These are phyloP conservation scores for Oscheius sp. DNA, from an alignment of 2,888 invertebrate genomes.

Conservation along the genomic window DNA sequence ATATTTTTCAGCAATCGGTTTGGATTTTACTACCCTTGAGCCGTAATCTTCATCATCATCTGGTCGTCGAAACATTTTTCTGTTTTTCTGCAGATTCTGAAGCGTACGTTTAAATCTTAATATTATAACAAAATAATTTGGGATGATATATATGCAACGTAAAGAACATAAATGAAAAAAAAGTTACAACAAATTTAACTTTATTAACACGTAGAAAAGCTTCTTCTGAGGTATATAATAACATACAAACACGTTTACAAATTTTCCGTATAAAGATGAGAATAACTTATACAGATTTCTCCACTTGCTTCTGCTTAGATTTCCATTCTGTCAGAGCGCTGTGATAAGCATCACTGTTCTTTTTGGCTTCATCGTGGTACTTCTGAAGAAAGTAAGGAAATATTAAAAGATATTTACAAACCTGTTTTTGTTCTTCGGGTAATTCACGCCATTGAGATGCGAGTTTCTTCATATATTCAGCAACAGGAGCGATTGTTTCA, in stretches of 20 bases:
- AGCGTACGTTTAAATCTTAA: too few species aligned
- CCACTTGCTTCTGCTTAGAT: too few species aligned
- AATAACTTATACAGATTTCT: too few species aligned
- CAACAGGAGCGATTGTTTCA: conserved; percentile 17
- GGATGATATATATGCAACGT: too few species aligned
- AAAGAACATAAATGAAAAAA: not conserved
- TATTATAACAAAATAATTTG: too few species aligned
- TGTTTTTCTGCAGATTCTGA: too few species aligned
- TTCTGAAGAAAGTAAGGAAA: too few species aligned
- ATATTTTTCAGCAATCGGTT: conserved; percentile 56
- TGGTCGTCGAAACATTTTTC: conserved; percentile 56
- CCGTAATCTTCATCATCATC: conserved; percentile 48
- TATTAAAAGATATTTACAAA: too few species aligned
- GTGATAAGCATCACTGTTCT: too few species aligned
- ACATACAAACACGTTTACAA: not conserved
- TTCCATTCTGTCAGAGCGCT: too few species aligned
- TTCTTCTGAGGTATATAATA: too few species aligned
- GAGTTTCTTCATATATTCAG: conserved; percentile 21
- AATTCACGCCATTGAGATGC: conserved; percentile 30
- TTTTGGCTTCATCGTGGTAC: too few species aligned
- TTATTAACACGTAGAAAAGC: not conserved
- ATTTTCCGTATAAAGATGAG: not conserved
- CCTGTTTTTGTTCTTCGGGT: conserved; percentile 28
- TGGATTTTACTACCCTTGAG: conserved; percentile 48
- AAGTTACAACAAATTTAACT: not conserved